These are phyloP conservation scores for Gallinago media DNA, from an alignment of 2,113 vertebrate genomes.

Conservation along the genomic window DNA sequence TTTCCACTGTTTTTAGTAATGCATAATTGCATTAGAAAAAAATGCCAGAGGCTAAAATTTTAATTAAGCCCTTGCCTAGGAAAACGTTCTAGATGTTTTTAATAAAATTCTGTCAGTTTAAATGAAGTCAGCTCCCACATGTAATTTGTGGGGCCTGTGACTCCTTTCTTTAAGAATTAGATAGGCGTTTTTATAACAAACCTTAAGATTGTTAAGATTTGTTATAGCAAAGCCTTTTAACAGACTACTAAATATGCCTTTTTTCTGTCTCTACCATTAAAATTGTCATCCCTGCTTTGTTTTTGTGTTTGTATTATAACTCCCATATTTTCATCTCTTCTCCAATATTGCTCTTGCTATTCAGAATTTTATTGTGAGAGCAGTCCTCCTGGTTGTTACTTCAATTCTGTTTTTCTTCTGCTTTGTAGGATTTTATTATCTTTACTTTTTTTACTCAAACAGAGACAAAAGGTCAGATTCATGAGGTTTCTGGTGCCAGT, in stretches of 20 bases:
- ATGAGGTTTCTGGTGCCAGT: not conserved
- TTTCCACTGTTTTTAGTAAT: not conserved
- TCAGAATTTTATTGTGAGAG: not conserved
- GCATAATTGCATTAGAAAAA: not conserved
- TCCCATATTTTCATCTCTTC: not conserved
- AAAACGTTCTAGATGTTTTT: conserved; percentile 22
- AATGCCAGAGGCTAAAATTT: not conserved
- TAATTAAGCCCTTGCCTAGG: not conserved
- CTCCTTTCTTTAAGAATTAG: not conserved
- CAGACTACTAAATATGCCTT: not conserved
- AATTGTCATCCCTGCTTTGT: not conserved
- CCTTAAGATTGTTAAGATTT: not conserved
- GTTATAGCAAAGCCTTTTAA: not conserved
- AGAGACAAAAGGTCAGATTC: not conserved
- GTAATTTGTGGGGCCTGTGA: not conserved
- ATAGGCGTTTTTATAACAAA: not conserved
- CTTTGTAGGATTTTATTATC: not conserved
- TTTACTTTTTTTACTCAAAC: not conserved
- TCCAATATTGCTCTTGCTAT: not conserved
- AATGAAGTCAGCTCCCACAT: conserved; percentile 3
- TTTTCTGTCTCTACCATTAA: not conserved
- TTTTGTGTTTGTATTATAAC: not conserved
- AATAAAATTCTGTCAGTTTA: not conserved
- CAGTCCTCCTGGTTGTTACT: not conserved
- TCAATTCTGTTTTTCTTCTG: not conserved